Percentiles rank a stretch among this genome's conserved stretches.
Evolutionary conservation across 2,888 invertebrate genomes (phyloP).

Genomic region (Lasioglossum zephyrum): DNA sequence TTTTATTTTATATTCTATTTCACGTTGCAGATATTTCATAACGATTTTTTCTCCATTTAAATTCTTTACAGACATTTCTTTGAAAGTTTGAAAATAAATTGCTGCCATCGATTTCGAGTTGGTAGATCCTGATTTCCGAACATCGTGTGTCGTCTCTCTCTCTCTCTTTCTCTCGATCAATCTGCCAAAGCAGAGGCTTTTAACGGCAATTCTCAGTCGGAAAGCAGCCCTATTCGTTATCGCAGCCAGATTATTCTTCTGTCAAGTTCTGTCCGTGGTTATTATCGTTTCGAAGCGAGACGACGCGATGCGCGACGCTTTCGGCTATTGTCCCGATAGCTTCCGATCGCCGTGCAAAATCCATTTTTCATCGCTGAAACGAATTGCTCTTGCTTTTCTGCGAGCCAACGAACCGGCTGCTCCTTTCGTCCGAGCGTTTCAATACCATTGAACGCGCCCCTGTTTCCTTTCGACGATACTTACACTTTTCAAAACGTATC

Average conservation of each 20-base stretch:
- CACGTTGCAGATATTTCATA: background rate
- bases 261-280: background rate
- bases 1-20: background rate
- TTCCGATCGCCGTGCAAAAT: slow-evolving; percentile 15
- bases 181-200: background rate
- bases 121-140: no score
- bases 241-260: background rate
- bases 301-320: background rate
- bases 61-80: background rate
- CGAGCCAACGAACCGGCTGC: background rate
- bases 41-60: background rate
- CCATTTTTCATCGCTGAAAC: slow-evolving; percentile 20
- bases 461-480: background rate
- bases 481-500: background rate
- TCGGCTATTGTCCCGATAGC: background rate
- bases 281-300: background rate
- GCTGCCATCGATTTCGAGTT: no score
- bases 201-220: background rate
- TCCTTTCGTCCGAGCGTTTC: slow-evolving; percentile 1
- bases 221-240: background rate
- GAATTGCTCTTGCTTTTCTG: background rate
- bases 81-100: no score
- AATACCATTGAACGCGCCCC: background rate
- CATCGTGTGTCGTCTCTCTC: no score
- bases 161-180: background rate